Base-by-base conservation (phyloP, 2,797 vertebrate genomes). In the Enteromius mattozi region DNA sequence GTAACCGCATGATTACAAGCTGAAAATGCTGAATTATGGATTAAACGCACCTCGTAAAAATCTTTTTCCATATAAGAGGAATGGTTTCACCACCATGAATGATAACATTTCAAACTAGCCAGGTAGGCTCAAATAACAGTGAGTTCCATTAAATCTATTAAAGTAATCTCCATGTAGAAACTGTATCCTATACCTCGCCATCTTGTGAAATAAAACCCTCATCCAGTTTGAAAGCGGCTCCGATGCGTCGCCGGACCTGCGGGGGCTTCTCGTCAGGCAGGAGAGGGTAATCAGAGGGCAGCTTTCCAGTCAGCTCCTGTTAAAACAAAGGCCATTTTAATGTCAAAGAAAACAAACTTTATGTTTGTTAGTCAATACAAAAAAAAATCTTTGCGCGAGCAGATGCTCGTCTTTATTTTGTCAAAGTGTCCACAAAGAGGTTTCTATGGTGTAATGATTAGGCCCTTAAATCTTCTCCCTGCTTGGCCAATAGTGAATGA, bases 181-280 rank as follows among this genome's bases (percentile, higher is more conserved):
- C 16, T 40, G 21, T 16, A 16, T 27, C n/a, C 24, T 5, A 89
- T 93, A 98, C 98, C 96, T 96, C 93, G 88, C 94, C 95, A 33
- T 83, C 89, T 65, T 93, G 92, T 59, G 92, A 85, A 37, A 97
- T 92, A 65, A 97, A 94, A 82, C 91, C 92, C 90, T 97, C 96
- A 3, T 98, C 97, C 89, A 99, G 91, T 88, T 95, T 97, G 89
- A 98, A 99, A 33, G 96, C 93, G 0, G 98, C 95, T 49, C 98
- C 97, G 0, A 98, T 95, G 86, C 97, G 96, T 77, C 96, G 95
- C 19, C 94, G 94, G 42, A 99, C 93, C 3, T 90, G 95, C 0
- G 97, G 98, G 2, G 90, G 94, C 80, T 96, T 95, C 89, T 98
- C 97, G 0, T 97, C 96, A 0, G 94, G 94, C 88, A 94, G 94